These are phyloP conservation scores for Rhyacichthys aspro DNA, from an alignment of 2,797 vertebrate genomes.

Conservation along the genomic window DNA sequence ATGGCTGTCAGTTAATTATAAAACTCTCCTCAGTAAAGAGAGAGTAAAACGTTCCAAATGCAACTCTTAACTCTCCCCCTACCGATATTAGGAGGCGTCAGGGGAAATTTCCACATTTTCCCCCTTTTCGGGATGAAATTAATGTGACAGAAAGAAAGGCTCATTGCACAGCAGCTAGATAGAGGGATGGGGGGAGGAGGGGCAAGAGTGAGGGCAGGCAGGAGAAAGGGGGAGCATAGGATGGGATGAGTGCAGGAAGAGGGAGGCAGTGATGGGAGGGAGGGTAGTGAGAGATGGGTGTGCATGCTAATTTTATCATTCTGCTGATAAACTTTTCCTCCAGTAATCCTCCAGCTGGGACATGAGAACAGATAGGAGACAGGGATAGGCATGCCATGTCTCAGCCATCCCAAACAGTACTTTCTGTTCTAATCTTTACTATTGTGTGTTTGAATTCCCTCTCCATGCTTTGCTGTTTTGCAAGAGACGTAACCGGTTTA, in stretches of 20 bases:
- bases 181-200: constrained; percentile 47
- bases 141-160: constrained; percentile 85
- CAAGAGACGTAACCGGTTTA: constrained; percentile 6
- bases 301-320: constrained; percentile 85
- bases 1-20: constrained; percentile 86
- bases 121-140: constrained; percentile 79
- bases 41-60: constrained; percentile 80
- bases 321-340: constrained; percentile 84
- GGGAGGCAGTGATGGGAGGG: constrained; percentile 43
- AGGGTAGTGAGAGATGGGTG: constrained; percentile 66
- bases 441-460: constrained; percentile 21
- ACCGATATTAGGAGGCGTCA: constrained; percentile 81
- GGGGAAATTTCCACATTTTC: constrained; percentile 79
- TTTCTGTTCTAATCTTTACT: constrained; percentile 47
- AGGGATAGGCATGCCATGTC: constrained; percentile 65
- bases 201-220: constrained; percentile 56
- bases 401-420: constrained; percentile 57
- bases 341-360: constrained; percentile 81
- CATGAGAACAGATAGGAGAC: constrained; percentile 76
- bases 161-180: constrained; percentile 80
- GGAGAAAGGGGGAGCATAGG: constrained; percentile 55
- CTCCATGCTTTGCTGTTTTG: constrained; percentile 31
- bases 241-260: constrained; percentile 59
- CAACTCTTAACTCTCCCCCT: constrained; percentile 81
- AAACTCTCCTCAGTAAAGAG: constrained; percentile 81